Evolutionary conservation across 2,888 invertebrate species (phyloP), one percentile per base, ranked within the genome.

Genomic region (Trichogramma dendrolimi): DNA sequence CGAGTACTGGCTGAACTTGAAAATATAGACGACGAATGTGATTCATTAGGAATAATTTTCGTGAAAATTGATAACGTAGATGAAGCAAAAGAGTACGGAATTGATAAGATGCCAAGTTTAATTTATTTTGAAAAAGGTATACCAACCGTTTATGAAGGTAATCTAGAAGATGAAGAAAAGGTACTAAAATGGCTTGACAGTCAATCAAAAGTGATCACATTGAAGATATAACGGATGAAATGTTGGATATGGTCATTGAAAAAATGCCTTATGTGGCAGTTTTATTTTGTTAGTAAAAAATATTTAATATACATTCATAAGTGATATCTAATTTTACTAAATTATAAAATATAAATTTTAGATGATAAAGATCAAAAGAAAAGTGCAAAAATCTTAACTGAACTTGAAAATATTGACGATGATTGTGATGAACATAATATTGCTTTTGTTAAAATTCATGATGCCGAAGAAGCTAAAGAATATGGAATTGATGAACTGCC

Each of bases 21-120:
- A 81, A 94, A 94, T 78, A 95, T 95, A 75, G 94, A 94, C 79
- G 94, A 94, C 79, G 94, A 94, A 81, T 93, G 93, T 80, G 93
- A 94, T 79, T 84, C 88, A 72, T 83, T 93, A 71, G 93, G 92
- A 67, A 89, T 95, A 75, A 90, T 90, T 67, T 95, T 95, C 81
- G 94, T 94, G 11, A 94, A 94, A 81, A 93, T 94, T 74, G 92
- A 93, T 78, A 93, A 95, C 79, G 85, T 87, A 68, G 92, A 92
- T 43, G 94, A 94, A 81, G 92, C 94, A 56, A 87, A 86, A 77
- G 93, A 94, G 81, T 94, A 94, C 76, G 94, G 94, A 70, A 92
- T 95, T 73, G 91, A 92, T 72, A 90, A 91, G 81, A 83, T 94
- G 69, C 94, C 94, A 53, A 87, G 90, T 65, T 81, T 95, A 66